These are phyloP conservation scores for Labia minor DNA, from an alignment of 2,888 invertebrate species.

Conservation along the genomic window DNA sequence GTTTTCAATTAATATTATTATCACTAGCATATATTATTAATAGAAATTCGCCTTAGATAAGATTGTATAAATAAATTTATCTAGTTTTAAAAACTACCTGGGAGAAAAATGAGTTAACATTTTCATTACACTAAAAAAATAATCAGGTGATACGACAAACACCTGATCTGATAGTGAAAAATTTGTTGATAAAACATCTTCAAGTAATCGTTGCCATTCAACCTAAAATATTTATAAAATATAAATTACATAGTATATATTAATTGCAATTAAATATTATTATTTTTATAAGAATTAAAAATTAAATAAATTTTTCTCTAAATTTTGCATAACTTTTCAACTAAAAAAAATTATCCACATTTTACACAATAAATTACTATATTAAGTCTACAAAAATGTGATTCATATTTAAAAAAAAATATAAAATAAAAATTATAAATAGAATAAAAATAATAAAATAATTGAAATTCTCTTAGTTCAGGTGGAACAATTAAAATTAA, in stretches of 20 bases:
- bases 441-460: too few relatives aligned
- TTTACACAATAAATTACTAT: too few relatives aligned
- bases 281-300: too few relatives aligned
- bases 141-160: slow-evolving; percentile 32
- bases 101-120: slow-evolving; percentile 35
- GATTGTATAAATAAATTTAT: neutral
- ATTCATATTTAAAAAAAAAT: too few relatives aligned
- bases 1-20: neutral
- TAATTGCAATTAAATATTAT: neutral
- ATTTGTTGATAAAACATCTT: slow-evolving; percentile 29
- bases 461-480: neutral
- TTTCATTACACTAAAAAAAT: slow-evolving; percentile 31
- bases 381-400: too few relatives aligned
- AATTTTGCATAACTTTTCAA: too few relatives aligned
- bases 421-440: too few relatives aligned
- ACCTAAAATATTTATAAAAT: slow-evolving; percentile 25
- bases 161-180: slow-evolving; percentile 29
- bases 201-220: slow-evolving; percentile 30
- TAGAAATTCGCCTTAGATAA: neutral
- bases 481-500: slow-evolving; percentile 16
- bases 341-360: too few relatives aligned
- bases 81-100: slow-evolving; percentile 30
- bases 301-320: too few relatives aligned
- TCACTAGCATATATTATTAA: neutral
- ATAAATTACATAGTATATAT: neutral